phyloP scores from a whole-genome alignment of 1,140 invertebrate genomes.

The Delia radicum region DNA sequence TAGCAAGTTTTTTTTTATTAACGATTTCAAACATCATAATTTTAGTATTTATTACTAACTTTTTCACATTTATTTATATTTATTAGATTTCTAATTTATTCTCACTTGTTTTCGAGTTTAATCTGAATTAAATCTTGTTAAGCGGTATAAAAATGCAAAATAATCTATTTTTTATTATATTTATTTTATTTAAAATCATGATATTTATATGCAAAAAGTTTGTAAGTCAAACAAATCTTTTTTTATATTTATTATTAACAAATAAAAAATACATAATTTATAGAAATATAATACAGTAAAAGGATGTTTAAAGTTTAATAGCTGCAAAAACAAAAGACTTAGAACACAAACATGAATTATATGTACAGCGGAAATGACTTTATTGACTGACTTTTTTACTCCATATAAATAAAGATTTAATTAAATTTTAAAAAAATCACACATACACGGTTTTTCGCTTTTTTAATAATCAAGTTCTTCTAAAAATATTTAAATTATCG shows the following conservation, averaged over 20 bases:
- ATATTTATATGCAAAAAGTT: no score
- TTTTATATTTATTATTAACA: neutral
- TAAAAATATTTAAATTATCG: no score
- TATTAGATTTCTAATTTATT: neutral
- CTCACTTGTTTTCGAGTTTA: neutral
- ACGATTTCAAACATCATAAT: slow-evolving; percentile 10
- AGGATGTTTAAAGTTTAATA: no score
- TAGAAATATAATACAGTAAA: no score
- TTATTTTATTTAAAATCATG: neutral
- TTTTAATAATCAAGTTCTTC: no score
- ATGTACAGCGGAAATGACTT: neutral
- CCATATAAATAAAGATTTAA: no score
- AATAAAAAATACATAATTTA: neutral
- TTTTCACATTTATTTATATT: no score
- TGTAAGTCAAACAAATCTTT: no score
- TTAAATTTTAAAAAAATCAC: no score
- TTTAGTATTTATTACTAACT: neutral
- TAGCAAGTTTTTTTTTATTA: slow-evolving; percentile 8
- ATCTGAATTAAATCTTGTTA: slow-evolving; percentile 22
- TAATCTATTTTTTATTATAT: no score
- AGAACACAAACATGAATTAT: neutral
- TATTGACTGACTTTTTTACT: neutral
- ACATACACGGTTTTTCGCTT: no score
- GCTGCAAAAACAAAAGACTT: neutral
- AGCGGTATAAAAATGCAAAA: neutral